Evolutionary conservation across 2,113 vertebrate species (phyloP).

Genomic region (Recurvirostra avosetta): DNA sequence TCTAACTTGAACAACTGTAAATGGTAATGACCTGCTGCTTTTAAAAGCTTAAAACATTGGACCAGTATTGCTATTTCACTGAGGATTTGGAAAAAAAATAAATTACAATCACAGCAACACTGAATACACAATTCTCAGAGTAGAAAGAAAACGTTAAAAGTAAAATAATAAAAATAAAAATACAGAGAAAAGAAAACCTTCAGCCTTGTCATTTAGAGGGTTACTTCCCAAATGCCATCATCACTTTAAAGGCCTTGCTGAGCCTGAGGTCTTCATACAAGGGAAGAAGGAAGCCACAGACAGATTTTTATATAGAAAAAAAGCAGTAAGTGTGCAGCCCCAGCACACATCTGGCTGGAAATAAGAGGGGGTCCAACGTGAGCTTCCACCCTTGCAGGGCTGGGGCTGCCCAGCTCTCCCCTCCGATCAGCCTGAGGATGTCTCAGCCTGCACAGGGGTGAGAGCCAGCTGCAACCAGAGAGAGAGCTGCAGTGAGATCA

Average conservation of each 20-base stretch:
- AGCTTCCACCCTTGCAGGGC: not conserved
- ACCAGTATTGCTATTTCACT: not conserved
- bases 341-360: not conserved
- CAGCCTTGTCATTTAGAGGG: not conserved
- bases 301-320: not conserved
- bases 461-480: not conserved
- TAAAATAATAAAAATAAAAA: not conserved
- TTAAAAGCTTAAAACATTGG: not conserved
- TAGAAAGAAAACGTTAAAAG: not conserved
- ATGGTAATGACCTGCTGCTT: not conserved
- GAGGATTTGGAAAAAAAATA: not conserved
- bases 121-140: not conserved
- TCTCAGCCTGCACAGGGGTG: not conserved
- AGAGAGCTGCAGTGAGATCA: too few relatives aligned
- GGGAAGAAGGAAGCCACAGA: not conserved
- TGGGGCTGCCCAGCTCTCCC: not conserved
- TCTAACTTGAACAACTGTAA: not conserved
- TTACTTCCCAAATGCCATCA: not conserved
- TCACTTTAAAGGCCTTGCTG: not conserved
- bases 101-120: not conserved
- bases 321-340: rapidly evolving
- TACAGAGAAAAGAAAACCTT: not conserved
- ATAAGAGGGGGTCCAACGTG: not conserved
- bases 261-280: not conserved
- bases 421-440: not conserved